Evolutionary conservation across 35 echinoderm and acorn worm species (phyloP).

Genomic region (Lytechinus pictus): DNA sequence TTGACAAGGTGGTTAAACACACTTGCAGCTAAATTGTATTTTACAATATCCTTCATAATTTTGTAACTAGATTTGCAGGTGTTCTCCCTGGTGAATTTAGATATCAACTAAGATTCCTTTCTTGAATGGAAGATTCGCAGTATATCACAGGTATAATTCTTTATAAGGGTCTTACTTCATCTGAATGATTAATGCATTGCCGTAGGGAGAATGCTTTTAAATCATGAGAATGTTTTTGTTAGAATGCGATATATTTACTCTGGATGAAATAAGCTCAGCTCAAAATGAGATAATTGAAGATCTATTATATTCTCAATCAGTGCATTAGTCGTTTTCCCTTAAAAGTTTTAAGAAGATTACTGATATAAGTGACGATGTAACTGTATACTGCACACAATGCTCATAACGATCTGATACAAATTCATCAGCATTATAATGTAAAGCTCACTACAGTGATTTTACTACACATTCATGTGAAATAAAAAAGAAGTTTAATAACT

Average conservation of each 20-base stretch:
- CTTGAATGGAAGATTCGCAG: neutral
- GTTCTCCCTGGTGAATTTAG: neutral
- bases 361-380: too few relatives aligned
- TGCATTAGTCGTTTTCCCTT: neutral
- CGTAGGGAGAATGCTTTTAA: neutral
- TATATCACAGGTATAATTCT: neutral
- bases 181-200: neutral
- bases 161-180: neutral
- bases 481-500: too few relatives aligned
- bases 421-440: too few relatives aligned
- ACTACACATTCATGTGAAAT: too few relatives aligned
- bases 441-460: too few relatives aligned
- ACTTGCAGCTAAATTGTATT: neutral
- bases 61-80: neutral
- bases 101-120: neutral
- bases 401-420: too few relatives aligned
- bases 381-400: too few relatives aligned
- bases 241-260: neutral
- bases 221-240: neutral
- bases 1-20: constrained; percentile 4
- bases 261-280: neutral
- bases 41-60: neutral
- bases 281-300: neutral
- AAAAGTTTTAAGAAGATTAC: too few relatives aligned
- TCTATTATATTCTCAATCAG: neutral